Evolutionary conservation across 2,797 vertebrate species (phyloP), one percentile per base, ranked within the genome.

Genomic region (Aeoliscus strigatus): DNA sequence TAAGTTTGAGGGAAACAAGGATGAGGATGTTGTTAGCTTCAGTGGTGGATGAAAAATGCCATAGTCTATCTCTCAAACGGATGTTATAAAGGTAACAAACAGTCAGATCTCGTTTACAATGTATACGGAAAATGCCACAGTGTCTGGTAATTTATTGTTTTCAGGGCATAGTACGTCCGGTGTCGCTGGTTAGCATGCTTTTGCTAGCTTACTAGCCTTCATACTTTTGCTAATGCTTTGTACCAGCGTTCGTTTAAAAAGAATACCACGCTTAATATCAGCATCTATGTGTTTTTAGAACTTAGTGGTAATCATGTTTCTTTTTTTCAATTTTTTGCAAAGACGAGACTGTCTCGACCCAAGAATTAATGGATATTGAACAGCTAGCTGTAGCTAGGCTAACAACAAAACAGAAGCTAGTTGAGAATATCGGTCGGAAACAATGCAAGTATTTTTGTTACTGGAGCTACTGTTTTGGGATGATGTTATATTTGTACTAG

Each of bases 81-180:
- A 58, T 39, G 31, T 52, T 62, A 6, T 54, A 35, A 79, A 79
- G 81, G 78, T 84, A 84, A 5, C 5, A 1, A 13, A 31, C 17
- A 12, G 5, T n/a, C 39, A 5, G 6, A 0, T 40, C 0, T 46
- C 2, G 0, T 45, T 21, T 38, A 8, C 4, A 29, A 10, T 3
- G 2, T 10, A 11, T 14, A 5, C 13, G 6, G 5, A 14, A 43
- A 4, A 27, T 2, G 2, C 30, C 1, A 13, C 8, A 26, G 9
- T 44, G 9, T 23, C 2, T 8, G 5, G 26, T 10, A 23, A 2
- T 2, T 14, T 2, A 17, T 10, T 2, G 0, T 18, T 8, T 24
- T 2, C 2, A 11, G 37, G 18, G 18, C 18, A 21, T 21, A 6
- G 18, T 6, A 21, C 18, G 18, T 6, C 7, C 36, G 18, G 12